Evolutionary conservation across 2,888 invertebrate species (phyloP), one percentile per base, ranked within the genome.

Genomic region (Agrochola lychnidis): DNA sequence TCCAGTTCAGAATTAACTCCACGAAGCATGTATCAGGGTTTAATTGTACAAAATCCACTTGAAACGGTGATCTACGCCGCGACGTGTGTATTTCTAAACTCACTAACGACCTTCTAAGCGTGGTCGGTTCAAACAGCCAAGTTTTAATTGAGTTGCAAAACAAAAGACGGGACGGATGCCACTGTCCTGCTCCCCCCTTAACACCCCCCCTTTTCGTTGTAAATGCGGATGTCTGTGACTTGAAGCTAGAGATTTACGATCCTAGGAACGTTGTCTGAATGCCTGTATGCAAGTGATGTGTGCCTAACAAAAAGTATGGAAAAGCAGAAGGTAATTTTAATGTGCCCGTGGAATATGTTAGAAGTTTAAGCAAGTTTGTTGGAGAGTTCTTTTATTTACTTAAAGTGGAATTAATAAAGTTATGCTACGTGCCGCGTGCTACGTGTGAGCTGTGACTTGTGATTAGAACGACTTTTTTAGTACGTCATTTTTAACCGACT

Each of bases 91-190:
- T 82, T 81, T 66, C 82, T 79, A 81, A 84, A 89, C 89, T 89
- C 84, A 86, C 88, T 92, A 90, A 91, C 92, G 88, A 90, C 89
- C 89, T 87, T 78, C 89, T 88, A 88, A 90, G 89, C 90, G 90
- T 82, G 88, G 86, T 85, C 87, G 83, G 87, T 86, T 86, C 89
- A 87, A 89, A 89, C 88, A 88, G 80, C 88, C 89, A 93, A 94
- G 90, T 94, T 94, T 93, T 94, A 94, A 94, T 94, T 93, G 92
- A 94, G 93, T 94, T 93, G 88, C 87, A 80, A 90, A 94, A 94
- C 95, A 94, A 95, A 94, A 93, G 93, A 91, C 91, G 88, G 78
- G 78, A 81, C 85, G 81, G 83, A 83, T 86, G 85, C 83, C 82
- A 88, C 83, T 86, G 83, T 83, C 85, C 88, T 80, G 67, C 76